phyloP scores from a whole-genome alignment of 2,113 vertebrate genomes.

The Vulpes lagopus region DNA sequence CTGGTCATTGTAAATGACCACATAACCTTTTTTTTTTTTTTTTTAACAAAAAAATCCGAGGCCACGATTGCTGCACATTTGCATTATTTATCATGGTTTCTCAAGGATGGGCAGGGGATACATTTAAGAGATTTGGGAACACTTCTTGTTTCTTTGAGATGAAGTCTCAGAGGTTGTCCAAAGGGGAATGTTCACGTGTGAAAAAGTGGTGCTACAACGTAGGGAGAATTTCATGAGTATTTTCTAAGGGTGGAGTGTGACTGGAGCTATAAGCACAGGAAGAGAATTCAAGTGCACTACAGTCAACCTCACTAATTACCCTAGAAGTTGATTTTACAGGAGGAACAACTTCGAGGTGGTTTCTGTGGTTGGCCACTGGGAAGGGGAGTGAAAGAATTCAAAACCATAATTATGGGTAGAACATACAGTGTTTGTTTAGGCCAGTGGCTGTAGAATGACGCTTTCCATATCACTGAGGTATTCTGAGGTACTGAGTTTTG shows the following conservation, averaged over 20 bases:
- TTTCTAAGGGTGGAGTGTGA: background rate
- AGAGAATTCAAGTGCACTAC: background rate
- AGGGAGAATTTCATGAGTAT: background rate
- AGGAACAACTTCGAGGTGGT: background rate
- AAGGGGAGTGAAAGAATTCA: background rate
- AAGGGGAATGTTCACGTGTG: background rate
- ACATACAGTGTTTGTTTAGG: background rate
- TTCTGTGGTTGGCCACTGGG: slow-evolving; percentile 37
- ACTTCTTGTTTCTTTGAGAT: background rate
- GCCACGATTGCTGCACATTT: background rate
- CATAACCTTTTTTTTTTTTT: background rate
- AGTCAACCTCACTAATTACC: background rate
- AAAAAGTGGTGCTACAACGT: background rate
- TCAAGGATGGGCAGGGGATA: background rate
- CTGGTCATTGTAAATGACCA: background rate
- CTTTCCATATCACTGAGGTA: background rate
- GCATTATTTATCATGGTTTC: background rate
- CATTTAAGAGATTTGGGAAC: background rate
- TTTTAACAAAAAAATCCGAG: background rate
- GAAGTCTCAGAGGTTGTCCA: background rate
- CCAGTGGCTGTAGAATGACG: background rate
- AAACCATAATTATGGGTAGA: slow-evolving; percentile 9
- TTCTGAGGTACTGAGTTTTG: background rate
- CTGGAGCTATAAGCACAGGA: background rate
- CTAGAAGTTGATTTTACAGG: background rate